These are phyloP conservation scores for Macroglossus sobrinus DNA, from an alignment of 2,113 vertebrate species.

Conservation along the genomic window DNA sequence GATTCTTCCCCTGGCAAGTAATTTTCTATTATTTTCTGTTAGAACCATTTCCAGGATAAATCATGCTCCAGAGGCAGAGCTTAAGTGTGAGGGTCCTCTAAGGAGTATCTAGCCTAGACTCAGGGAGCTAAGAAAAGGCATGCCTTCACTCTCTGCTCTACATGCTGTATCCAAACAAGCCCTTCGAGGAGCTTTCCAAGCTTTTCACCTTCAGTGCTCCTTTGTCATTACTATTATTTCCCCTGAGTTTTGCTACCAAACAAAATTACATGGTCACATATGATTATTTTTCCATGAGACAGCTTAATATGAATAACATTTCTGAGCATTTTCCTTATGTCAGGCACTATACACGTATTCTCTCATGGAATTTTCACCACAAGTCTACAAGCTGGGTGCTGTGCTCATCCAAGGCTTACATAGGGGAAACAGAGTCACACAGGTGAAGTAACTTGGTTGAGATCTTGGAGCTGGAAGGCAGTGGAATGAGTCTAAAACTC, in stretches of 20 bases:
- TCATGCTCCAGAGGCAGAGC: not conserved
- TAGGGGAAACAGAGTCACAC: fast-evolving
- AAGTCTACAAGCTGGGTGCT: not conserved
- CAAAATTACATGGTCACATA: not conserved
- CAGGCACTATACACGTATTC: not conserved
- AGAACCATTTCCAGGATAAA: constrained; percentile 66
- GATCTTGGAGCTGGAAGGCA: not conserved
- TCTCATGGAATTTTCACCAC: not conserved
- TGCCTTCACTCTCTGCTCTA: not conserved
- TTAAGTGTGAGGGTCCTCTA: not conserved
- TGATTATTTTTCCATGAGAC: not conserved
- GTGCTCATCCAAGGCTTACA: not conserved
- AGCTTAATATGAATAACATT: not conserved
- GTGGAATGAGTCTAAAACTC: not conserved
- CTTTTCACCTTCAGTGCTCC: not conserved
- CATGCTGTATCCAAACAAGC: not conserved
- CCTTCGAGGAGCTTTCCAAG: not conserved
- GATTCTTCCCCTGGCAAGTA: constrained; percentile 64
- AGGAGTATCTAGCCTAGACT: not conserved
- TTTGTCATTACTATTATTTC: not conserved
- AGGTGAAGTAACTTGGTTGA: not conserved
- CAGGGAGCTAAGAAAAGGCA: not conserved
- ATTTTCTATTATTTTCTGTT: constrained; percentile 66
- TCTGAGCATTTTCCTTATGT: not conserved
- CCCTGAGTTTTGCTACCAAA: not conserved